Evolutionary conservation across 1,140 invertebrate species (phyloP).

Genomic region (Zelostemma sp.): DNA sequence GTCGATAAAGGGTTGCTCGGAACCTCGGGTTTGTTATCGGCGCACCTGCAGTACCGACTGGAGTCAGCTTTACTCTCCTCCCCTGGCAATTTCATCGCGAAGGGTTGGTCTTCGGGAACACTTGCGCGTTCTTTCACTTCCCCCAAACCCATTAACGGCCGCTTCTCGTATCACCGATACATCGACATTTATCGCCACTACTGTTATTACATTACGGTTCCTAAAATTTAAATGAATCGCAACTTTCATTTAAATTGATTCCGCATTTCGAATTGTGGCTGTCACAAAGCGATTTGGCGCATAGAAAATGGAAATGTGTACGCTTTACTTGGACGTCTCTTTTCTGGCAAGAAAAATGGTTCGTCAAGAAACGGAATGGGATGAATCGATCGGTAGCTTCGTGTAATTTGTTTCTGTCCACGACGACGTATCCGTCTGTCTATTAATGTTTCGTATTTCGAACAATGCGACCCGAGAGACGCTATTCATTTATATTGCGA

Average conservation of each 20-base stretch:
- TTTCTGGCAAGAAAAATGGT: constrained; percentile 46
- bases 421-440: constrained; percentile 62
- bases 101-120: neutral
- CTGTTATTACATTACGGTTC: too few species aligned
- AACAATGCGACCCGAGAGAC: constrained; percentile 61
- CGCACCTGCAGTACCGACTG: constrained; percentile 63
- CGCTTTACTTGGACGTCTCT: too few species aligned
- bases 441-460: constrained; percentile 67
- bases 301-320: too few species aligned
- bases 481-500: constrained; percentile 66
- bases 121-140: constrained; percentile 8
- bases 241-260: too few species aligned
- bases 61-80: constrained; percentile 28
- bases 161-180: constrained; percentile 46
- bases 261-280: too few species aligned
- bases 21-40: constrained; percentile 33
- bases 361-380: constrained; percentile 44
- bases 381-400: constrained; percentile 62
- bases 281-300: too few species aligned
- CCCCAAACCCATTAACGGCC: constrained; percentile 32
- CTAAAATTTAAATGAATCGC: too few species aligned
- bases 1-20: constrained; percentile 60
- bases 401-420: constrained; percentile 62
- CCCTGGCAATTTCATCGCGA: neutral
- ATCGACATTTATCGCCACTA: constrained; percentile 49